phyloP scores from a whole-genome alignment of 2,797 vertebrate genomes.

The Lepilemur septentrionalis region DNA sequence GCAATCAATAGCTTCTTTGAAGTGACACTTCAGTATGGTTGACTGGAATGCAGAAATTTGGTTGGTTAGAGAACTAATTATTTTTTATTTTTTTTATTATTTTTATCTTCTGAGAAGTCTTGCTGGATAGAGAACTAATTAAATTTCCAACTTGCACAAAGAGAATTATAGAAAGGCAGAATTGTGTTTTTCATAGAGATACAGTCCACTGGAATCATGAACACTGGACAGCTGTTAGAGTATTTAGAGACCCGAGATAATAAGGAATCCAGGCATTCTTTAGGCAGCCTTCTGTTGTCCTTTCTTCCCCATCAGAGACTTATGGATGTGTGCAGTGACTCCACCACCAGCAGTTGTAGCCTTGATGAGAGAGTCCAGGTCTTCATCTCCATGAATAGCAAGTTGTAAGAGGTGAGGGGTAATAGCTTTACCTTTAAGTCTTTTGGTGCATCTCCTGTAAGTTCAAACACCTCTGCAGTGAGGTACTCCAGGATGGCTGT shows the following conservation, averaged over 20 bases:
- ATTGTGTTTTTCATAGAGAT: too few relatives aligned
- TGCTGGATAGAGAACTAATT: conserved; percentile 82
- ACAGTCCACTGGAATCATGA: conserved; percentile 84
- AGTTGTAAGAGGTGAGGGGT: conserved; percentile 98
- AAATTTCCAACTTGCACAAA: conserved; percentile 83
- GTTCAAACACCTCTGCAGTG: conserved; percentile 97
- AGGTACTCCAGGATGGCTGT: conserved; percentile 97
- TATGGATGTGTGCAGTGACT: too few relatives aligned
- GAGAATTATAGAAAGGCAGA: conserved; percentile 58
- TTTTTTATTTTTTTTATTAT: too few relatives aligned
- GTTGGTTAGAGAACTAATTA: conserved; percentile 84
- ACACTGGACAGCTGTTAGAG: conserved; percentile 84
- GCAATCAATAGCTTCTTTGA: conserved; percentile 89
- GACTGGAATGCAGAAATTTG: conserved; percentile 88
- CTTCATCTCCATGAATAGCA: conserved; percentile 89
- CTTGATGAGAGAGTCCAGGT: too few relatives aligned
- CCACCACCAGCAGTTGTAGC: too few relatives aligned
- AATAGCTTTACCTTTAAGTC: conserved; percentile 98
- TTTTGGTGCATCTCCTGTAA: conserved; percentile 98
- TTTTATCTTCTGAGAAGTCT: too few relatives aligned
- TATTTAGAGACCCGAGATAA: conserved; percentile 85
- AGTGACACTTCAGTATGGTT: conserved; percentile 88
- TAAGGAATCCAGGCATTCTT: conserved; percentile 80
- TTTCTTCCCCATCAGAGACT: conserved; percentile 87
- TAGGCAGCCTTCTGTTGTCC: conserved; percentile 98